Evolutionary conservation across 2,113 vertebrate species (phyloP).

Genomic region (Pluvialis apricaria): DNA sequence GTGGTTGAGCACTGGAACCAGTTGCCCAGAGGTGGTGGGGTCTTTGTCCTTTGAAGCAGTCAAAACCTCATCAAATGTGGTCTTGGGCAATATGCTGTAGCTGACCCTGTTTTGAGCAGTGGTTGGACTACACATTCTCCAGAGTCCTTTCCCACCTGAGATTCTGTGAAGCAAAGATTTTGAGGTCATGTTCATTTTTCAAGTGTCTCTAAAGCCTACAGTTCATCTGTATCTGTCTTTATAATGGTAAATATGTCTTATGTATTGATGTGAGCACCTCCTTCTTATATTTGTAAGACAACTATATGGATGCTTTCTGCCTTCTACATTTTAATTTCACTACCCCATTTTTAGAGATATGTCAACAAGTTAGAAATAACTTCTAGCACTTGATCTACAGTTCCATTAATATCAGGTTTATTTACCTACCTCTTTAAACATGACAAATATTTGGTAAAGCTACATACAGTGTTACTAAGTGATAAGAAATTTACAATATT

Average conservation of each 20-base stretch:
- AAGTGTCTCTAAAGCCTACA: not conserved
- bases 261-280: not conserved
- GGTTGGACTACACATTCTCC: not conserved
- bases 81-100: not conserved
- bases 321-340: slow-evolving; percentile 12
- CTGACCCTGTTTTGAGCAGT: not conserved
- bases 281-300: slow-evolving; percentile 1
- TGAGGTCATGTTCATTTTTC: not conserved
- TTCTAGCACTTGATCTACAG: slow-evolving; percentile 2
- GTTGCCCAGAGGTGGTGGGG: not conserved
- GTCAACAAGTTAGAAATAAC: not conserved
- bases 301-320: not conserved
- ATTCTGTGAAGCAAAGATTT: not conserved
- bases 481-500: slow-evolving; percentile 12
- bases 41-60: not conserved
- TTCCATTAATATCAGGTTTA: not conserved
- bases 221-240: not conserved
- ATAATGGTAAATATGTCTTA: not conserved
- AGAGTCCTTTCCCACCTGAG: not conserved
- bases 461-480: not conserved
- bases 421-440: not conserved
- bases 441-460: not conserved
- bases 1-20: not conserved
- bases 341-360: not conserved
- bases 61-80: not conserved